Base-by-base conservation (phyloP, 1,140 invertebrate genomes). In the Neodiprion virginianus region DNA sequence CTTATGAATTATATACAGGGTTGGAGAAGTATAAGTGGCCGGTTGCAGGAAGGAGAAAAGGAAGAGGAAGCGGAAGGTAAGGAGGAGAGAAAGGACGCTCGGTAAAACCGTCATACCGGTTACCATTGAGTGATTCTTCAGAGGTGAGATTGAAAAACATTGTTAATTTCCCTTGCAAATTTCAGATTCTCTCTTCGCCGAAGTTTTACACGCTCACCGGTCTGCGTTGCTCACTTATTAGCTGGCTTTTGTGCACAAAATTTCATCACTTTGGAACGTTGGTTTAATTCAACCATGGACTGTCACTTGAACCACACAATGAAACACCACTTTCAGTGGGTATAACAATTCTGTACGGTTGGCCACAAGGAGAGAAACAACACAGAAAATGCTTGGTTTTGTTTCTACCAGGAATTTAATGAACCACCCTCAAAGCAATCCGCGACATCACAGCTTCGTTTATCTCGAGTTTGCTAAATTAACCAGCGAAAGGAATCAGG, bases 141-240 rank as follows among this genome's bases (percentile, higher is more conserved):
- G 28, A 40, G 28, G 28, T 40, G 28, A 79, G 72, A 40, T 53
- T 61, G 80, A 80, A 83, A 81, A 82, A 82, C 81, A 82, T 81
- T 81, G 80, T 83, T 83, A 83, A 83, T 83, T 83, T 83, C 80
- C 79, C 81, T 82, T 83, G 81, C 79, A 83, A 76, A 83, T 83
- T 81, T 76, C 75, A 82, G 81, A 77, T 68, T 76, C 68, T 75
- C 75, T 76, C 23, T 66, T 66, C 28, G 28, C 28, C 28, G 28
- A 40, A 40, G 28, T 40, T 40, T 40, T 40, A 40, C 28, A 40
- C 28, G 28, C 28, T 40, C 5, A 40, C 28, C 5, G 28, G 28
- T 40, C 28, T 40, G 28, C 28, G 28, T 40, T 40, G 28, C 28
- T 40, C 28, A 5, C 28, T 40, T 40, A 40, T 40, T 40, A 40